Conservation (phyloP, 2,888 invertebrate species). For the Gerris lacustris region DNA sequence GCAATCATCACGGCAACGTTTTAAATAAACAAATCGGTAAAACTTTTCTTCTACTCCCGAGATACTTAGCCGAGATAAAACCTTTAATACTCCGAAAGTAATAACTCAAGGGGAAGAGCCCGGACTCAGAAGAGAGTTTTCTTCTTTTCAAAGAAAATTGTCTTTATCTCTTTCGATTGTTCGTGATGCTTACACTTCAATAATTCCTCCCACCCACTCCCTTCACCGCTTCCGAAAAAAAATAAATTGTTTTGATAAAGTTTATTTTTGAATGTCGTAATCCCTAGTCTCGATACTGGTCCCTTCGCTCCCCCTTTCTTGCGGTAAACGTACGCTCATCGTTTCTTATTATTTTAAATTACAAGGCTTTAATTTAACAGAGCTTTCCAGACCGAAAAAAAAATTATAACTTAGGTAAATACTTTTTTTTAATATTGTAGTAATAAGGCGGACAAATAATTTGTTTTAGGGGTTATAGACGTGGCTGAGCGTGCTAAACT, state of each 20-base stretch:
- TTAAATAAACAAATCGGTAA: constrained; percentile 5
- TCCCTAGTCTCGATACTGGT: background rate
- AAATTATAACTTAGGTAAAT: too few species aligned
- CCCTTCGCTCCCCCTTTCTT: too few species aligned
- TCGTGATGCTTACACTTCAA: background rate
- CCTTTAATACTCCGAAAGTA: constrained; percentile 1
- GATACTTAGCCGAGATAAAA: constrained; percentile 1
- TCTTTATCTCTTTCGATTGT: background rate
- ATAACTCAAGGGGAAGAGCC: background rate
- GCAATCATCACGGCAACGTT: constrained; percentile 3
- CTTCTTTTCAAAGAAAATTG: background rate
- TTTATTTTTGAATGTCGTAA: background rate
- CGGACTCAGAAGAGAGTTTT: background rate
- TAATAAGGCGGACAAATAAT: too few species aligned
- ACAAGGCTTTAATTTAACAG: too few species aligned
- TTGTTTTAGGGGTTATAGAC: too few species aligned
- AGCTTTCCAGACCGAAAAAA: too few species aligned
- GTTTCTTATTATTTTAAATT: too few species aligned
- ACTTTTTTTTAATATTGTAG: too few species aligned
- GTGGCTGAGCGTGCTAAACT: too few species aligned
- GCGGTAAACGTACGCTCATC: too few species aligned
- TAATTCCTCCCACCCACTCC: background rate
- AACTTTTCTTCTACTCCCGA: background rate
- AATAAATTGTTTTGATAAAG: background rate
- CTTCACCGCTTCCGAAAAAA: background rate